Evolutionary conservation across 2,797 vertebrate species (phyloP).

Genomic region (Nannoperca obscura): DNA sequence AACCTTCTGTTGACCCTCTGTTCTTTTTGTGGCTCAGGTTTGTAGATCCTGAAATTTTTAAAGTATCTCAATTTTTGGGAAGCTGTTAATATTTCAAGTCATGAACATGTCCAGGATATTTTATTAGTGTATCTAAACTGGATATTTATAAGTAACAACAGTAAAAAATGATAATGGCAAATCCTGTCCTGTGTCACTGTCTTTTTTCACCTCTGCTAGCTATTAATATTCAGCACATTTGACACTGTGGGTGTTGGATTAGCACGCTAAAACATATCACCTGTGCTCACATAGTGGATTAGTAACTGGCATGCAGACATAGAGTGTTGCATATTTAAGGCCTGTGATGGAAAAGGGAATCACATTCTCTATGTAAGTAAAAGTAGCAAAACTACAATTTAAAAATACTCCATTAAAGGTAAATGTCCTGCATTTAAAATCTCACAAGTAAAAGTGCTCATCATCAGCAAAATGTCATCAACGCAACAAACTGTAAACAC

Average conservation of each 20-base stretch:
- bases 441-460: background rate
- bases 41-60: constrained; percentile 76
- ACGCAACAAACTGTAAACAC: background rate
- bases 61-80: constrained; percentile 86
- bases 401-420: background rate
- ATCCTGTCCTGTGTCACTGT: constrained; percentile 19
- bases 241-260: background rate
- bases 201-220: constrained; percentile 9
- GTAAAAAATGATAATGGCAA: constrained; percentile 72
- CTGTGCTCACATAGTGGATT: background rate
- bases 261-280: background rate
- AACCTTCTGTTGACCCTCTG: constrained; percentile 68
- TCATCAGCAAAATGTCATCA: background rate
- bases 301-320: background rate
- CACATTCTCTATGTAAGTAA: background rate
- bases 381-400: background rate
- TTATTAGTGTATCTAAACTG: constrained; percentile 91
- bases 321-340: background rate
- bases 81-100: constrained; percentile 72
- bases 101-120: constrained; percentile 87
- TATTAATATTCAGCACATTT: background rate
- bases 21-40: constrained; percentile 80
- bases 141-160: constrained; percentile 92
- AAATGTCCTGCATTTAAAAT: background rate
- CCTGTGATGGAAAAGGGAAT: background rate